Conservation (phyloP, 2,113 vertebrate species). For the Calidris pugnax region DNA sequence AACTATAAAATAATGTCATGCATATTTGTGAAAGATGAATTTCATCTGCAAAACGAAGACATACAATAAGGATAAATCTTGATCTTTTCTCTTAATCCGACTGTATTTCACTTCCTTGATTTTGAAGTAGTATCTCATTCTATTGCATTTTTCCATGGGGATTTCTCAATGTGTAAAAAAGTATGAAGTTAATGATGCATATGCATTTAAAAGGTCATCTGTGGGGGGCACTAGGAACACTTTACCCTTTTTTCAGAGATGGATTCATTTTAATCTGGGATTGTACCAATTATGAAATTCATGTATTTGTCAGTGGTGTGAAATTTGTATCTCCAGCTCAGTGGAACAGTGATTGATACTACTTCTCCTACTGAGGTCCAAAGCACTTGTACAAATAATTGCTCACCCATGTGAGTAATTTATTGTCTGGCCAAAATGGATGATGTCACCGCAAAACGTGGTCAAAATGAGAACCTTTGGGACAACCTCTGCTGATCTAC, state of each 20-base stretch:
- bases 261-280: neutral
- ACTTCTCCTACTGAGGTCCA: neutral
- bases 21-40: neutral
- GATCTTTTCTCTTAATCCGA: neutral
- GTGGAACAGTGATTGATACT: neutral
- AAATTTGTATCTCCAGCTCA: neutral
- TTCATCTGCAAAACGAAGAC: neutral
- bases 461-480: neutral
- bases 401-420: neutral
- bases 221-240: neutral
- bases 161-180: neutral
- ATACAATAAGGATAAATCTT: neutral
- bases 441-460: neutral
- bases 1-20: neutral
- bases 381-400: neutral
- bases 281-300: neutral
- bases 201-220: neutral
- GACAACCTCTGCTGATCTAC: neutral
- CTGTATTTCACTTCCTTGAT: neutral
- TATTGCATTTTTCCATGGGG: neutral
- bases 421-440: neutral
- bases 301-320: neutral
- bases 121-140: neutral
- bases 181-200: neutral
- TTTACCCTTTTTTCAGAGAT: neutral